These are phyloP conservation scores for Tauraco hartlaubi DNA, from an alignment of 2,797 vertebrate species.

Conservation along the genomic window DNA sequence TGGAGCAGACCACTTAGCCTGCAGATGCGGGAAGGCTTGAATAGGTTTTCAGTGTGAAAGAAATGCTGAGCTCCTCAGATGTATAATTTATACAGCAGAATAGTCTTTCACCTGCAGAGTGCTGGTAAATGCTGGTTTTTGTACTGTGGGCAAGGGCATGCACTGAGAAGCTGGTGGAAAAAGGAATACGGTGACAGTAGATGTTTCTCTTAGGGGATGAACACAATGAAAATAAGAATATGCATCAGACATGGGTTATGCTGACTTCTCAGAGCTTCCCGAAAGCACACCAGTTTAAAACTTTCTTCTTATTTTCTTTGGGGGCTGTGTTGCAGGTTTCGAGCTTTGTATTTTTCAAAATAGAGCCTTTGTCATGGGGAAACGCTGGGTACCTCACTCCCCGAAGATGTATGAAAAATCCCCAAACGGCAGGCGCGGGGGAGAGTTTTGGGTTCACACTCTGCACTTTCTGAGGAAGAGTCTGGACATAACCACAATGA, in stretches of 20 bases:
- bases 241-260: background rate
- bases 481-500: background rate
- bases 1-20: constrained; percentile 46
- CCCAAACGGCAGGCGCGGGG: background rate
- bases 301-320: background rate
- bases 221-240: background rate
- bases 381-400: background rate
- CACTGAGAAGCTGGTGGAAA: background rate
- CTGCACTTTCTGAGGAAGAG: background rate
- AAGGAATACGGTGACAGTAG: background rate
- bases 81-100: constrained; percentile 9
- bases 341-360: background rate
- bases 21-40: constrained; percentile 44
- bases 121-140: background rate
- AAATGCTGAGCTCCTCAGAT: constrained; percentile 51
- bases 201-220: background rate
- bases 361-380: background rate
- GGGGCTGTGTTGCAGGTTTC: background rate
- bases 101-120: constrained; percentile 31
- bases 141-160: background rate
- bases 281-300: background rate
- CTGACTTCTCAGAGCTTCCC: background rate
- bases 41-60: constrained; percentile 54
- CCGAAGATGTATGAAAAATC: background rate
- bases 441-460: background rate